Evolutionary conservation across 2,888 invertebrate genomes (phyloP), one percentile per base, ranked within the genome.

Genomic region (Cryptophagus acutangulus): DNA sequence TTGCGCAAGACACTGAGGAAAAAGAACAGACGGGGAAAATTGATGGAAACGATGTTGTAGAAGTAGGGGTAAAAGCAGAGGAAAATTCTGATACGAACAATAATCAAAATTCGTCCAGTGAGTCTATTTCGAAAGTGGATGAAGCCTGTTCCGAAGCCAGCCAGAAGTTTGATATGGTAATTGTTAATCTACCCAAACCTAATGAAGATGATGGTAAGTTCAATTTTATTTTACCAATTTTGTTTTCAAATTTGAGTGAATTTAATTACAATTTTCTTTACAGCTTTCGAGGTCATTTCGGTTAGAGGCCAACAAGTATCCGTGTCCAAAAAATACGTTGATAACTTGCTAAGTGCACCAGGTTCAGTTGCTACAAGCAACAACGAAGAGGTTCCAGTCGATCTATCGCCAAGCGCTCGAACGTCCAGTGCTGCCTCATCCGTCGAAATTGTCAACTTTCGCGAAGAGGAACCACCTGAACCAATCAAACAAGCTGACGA

Each of bases 281-380:
- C n/a, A 59, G 64, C 58, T 26, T 67, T 57, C 45, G 66, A 62
- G 10, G 63, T 58, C 38, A 54, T 68, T 6, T 48, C 55, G 18
- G 57, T 66, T 13, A 61, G 66, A 31, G 66, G 65, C 2, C 52
- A 62, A 33, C 63, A 61, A 46, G 45, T 63, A 13, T 52, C 63
- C 2, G 57, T 68, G 33, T 65, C 66, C 1, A 66, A 66, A 46
- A 57, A 58, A 38, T 63, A 60, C n/a, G n/a, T n/a, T n/a, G n/a
- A n/a, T n/a, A n/a, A n/a, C n/a, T n/a, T n/a, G n/a, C n/a, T n/a
- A n/a, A n/a, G n/a, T n/a, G n/a, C n/a, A n/a, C n/a, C n/a, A n/a
- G n/a, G n/a, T n/a, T n/a, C n/a, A n/a, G n/a, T n/a, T n/a, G n/a
- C n/a, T n/a, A n/a, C n/a, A n/a, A n/a, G n/a, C n/a, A n/a, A n/a